Conservation (phyloP, 1,140 invertebrate genomes). For the Zaprionus inermis region DNA sequence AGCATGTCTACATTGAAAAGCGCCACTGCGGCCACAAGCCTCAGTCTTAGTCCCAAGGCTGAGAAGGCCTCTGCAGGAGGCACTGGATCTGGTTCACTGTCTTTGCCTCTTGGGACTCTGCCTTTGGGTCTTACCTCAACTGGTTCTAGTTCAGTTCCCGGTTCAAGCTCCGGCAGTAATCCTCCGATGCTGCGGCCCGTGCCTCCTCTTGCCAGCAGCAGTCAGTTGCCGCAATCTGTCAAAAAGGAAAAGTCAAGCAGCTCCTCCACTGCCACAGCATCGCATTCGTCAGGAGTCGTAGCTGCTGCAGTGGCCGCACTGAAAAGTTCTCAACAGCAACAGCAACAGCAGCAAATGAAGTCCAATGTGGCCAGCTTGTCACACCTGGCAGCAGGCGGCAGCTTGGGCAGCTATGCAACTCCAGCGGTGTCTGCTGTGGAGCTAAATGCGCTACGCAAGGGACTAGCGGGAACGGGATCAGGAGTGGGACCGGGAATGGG, state of each 20-base stretch:
- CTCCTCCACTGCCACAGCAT: constrained; percentile 22
- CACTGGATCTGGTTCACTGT: constrained; percentile 10
- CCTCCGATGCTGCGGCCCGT: constrained; percentile 59
- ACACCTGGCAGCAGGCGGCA: constrained; percentile 58
- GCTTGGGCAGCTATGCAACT: constrained; percentile 43
- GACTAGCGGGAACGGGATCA: constrained; percentile 57
- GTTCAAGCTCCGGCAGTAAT: constrained; percentile 10
- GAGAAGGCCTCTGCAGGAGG: constrained; percentile 70
- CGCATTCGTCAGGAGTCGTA: constrained; percentile 43
- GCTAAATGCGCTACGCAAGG: constrained; percentile 71
- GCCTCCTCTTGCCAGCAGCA: constrained; percentile 51
- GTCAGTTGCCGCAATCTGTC: constrained; percentile 22
- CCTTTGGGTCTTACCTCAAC: constrained; percentile 7
- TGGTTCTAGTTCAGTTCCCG: neutral
- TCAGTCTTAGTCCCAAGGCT: constrained; percentile 82
- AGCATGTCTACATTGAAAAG: constrained; percentile 95
- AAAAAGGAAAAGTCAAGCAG: constrained; percentile 39
- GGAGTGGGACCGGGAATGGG: constrained; percentile 40
- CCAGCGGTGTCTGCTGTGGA: constrained; percentile 56
- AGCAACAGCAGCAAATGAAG: constrained; percentile 52
- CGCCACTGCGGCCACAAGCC: constrained; percentile 84
- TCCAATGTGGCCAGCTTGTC: constrained; percentile 60
- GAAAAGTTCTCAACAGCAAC: constrained; percentile 65
- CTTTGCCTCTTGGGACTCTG: neutral
- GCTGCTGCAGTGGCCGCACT: constrained; percentile 56